Conservation (phyloP, 2,797 vertebrate genomes). For the Sebastes flavidus region DNA sequence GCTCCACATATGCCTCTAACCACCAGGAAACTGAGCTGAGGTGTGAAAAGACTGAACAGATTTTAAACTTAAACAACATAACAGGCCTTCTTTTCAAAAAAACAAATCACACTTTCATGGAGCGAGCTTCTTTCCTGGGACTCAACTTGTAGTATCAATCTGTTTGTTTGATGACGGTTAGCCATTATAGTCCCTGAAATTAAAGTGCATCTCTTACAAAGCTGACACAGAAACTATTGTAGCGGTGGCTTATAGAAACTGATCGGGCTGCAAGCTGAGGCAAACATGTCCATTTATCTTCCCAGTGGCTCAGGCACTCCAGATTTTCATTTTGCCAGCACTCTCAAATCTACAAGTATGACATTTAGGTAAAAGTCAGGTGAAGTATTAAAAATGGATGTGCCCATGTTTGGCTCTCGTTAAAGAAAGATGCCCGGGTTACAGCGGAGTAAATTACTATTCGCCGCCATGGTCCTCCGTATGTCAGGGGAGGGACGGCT, state of each 20-base stretch:
- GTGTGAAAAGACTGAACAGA: background rate
- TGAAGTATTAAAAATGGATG: conserved; percentile 63
- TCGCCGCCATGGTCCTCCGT: conserved; percentile 2
- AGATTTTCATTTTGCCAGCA: conserved; percentile 14
- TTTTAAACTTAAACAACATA: background rate
- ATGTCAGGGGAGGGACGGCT: conserved; percentile 34
- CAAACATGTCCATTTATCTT: conserved; percentile 52
- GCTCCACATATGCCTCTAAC: background rate
- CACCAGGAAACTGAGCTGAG: background rate
- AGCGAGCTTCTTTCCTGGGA: background rate
- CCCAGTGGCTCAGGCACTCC: background rate
- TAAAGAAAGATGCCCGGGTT: conserved; percentile 23
- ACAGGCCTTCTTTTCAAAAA: background rate
- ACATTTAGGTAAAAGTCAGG: conserved; percentile 67
- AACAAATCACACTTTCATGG: conserved; percentile 16
- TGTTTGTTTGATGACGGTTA: conserved; percentile 13
- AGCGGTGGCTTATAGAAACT: conserved; percentile 12
- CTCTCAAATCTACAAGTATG: conserved; percentile 37
- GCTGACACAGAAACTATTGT: background rate
- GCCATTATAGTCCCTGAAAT: conserved; percentile 16
- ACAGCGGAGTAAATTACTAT: conserved; percentile 47
- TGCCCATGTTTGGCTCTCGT: conserved; percentile 43
- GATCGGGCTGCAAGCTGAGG: conserved; percentile 1
- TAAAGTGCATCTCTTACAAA: conserved; percentile 21
- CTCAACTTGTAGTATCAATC: conserved; percentile 16